These are phyloP conservation scores for Nebria salina DNA, from an alignment of 2,888 invertebrate species.

Conservation along the genomic window DNA sequence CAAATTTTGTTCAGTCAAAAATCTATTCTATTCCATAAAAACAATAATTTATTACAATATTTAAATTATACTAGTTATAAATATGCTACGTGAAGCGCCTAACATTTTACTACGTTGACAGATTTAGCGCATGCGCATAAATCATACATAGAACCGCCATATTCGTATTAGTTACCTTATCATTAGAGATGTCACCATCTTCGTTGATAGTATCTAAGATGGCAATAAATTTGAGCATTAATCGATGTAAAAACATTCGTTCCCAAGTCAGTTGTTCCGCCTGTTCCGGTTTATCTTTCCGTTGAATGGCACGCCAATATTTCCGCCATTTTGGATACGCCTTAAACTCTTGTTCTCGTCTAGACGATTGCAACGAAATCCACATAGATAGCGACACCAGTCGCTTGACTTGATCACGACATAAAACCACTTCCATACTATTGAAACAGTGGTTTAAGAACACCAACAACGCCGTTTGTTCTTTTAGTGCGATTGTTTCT, in stretches of 20 bases:
- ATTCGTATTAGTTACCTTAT: constrained; percentile 61
- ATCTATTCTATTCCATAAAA: constrained; percentile 6
- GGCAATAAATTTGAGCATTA: constrained; percentile 89
- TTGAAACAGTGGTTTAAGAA: constrained; percentile 98
- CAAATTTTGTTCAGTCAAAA: background rate
- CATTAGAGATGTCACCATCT: constrained; percentile 68
- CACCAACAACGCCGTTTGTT: constrained; percentile 88
- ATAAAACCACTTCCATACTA: constrained; percentile 94
- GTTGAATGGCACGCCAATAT: constrained; percentile 89
- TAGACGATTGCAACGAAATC: constrained; percentile 84
- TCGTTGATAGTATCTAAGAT: constrained; percentile 79
- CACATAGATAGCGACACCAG: constrained; percentile 95
- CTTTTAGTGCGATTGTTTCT: constrained; percentile 70
- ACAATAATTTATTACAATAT: background rate
- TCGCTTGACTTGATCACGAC: constrained; percentile 88
- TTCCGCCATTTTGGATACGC: constrained; percentile 89
- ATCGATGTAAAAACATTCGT: constrained; percentile 81
- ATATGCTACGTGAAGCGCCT: background rate
- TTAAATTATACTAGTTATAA: background rate
- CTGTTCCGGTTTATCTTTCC: constrained; percentile 79
- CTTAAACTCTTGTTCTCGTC: constrained; percentile 87
- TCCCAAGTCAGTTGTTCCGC: constrained; percentile 83
- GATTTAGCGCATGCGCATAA: no score
- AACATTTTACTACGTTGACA: no score
- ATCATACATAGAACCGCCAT: no score